Percentiles rank a stretch among this genome's conserved stretches.
Conservation (phyloP, 2,888 invertebrate species). For the Bugula neritina region DNA sequence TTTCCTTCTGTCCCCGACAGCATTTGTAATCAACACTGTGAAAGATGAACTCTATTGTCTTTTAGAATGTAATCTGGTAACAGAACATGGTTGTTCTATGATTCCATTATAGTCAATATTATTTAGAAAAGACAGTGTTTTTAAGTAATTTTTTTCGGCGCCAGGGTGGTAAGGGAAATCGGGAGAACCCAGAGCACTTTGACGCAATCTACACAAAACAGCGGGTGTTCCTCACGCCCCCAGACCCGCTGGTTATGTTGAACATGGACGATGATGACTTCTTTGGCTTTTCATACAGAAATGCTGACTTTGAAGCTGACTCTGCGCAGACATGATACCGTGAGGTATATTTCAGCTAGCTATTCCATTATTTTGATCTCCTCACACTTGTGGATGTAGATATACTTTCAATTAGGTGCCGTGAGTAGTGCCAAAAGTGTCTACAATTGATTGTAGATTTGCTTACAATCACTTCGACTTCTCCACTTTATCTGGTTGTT, state of each 20-base stretch:
- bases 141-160: too few relatives aligned
- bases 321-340: background rate
- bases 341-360: too few relatives aligned
- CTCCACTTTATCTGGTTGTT: too few relatives aligned
- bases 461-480: too few relatives aligned
- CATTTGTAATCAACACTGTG: background rate
- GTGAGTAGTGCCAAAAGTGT: too few relatives aligned
- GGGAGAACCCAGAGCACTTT: slow-evolving; percentile 57
- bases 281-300: slow-evolving; percentile 94
- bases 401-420: too few relatives aligned
- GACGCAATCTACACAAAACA: slow-evolving; percentile 59
- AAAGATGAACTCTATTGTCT: background rate
- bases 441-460: too few relatives aligned
- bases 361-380: too few relatives aligned
- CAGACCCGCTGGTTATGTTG: slow-evolving; percentile 57
- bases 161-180: slow-evolving; percentile 50
- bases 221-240: slow-evolving; percentile 58
- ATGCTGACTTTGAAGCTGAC: slow-evolving; percentile 49
- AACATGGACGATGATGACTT: slow-evolving; percentile 66
- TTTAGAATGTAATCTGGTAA: background rate
- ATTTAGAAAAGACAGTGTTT: too few relatives aligned
- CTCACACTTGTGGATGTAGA: too few relatives aligned
- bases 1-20: background rate
- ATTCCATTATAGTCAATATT: background rate
- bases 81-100: background rate